A percentile compares a stretch with the other conserved stretches of the same genome.
phyloP scores from a whole-genome alignment of 2,797 vertebrate species.

The Neosilurus mollespiculum region DNA sequence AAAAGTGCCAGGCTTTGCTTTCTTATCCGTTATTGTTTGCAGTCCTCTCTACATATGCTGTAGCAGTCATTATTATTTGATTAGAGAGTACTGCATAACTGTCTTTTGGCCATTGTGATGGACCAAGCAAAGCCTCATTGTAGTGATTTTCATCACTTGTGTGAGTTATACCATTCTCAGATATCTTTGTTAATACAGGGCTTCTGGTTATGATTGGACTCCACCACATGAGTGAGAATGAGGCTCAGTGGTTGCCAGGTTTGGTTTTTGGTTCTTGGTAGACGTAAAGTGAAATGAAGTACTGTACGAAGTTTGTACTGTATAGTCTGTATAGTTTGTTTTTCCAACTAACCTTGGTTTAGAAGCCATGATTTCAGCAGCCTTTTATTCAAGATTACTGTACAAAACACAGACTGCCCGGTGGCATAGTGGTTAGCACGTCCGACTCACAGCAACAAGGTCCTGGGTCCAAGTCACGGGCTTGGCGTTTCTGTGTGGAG shows the following conservation, averaged over 20 bases:
- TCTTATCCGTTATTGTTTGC: constrained; percentile 3
- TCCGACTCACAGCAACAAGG: too few relatives aligned
- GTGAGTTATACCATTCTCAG: not conserved
- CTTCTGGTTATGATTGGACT: not conserved
- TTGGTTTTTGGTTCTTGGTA: constrained; percentile 1
- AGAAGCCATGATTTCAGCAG: not conserved
- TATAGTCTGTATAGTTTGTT: not conserved
- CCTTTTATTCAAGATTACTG: not conserved
- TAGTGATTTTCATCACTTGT: not conserved
- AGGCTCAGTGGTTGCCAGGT: not conserved
- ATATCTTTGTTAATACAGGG: not conserved
- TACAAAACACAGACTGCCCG: too few relatives aligned
- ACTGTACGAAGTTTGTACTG: too few relatives aligned
- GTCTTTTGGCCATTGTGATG: too few relatives aligned
- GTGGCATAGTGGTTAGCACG: too few relatives aligned
- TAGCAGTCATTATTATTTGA: constrained; percentile 6
- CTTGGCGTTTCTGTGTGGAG: too few relatives aligned
- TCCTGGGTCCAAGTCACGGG: too few relatives aligned
- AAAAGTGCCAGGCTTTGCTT: constrained; percentile 13
- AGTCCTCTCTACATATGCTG: not conserved
- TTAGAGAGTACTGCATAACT: not conserved
- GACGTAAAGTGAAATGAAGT: not conserved
- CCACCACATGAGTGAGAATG: not conserved
- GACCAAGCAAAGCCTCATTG: not conserved
- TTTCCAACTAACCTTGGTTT: not conserved